phyloP scores from a whole-genome alignment of 2,113 vertebrate species.

The Zosterops hypoxanthus region DNA sequence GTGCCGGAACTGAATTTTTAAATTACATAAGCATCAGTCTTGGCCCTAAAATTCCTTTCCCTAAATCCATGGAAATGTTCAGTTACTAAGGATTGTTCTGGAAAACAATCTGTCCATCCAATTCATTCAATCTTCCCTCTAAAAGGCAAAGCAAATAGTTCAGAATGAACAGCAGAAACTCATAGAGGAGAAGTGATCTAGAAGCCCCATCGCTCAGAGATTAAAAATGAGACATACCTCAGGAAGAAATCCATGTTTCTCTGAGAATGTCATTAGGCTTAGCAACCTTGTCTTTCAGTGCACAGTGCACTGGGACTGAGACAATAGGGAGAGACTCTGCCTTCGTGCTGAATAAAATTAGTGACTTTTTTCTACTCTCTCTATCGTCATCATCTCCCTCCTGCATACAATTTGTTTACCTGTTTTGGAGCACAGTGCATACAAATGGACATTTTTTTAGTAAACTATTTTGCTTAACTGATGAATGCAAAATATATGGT shows the following conservation, averaged over 20 bases:
- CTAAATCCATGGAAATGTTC: background rate
- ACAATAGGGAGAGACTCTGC: background rate
- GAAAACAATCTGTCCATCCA: background rate
- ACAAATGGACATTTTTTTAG: background rate
- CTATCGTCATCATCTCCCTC: background rate
- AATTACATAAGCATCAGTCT: background rate
- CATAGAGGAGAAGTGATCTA: background rate
- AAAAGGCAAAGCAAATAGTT: background rate
- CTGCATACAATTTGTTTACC: background rate
- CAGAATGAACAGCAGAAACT: background rate
- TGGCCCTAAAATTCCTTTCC: background rate
- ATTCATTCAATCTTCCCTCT: background rate
- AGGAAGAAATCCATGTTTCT: background rate
- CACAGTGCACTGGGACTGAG: background rate
- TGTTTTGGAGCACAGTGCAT: background rate
- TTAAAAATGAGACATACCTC: rapidly evolving
- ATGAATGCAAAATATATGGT: background rate
- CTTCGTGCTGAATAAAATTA: background rate
- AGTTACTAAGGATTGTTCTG: background rate
- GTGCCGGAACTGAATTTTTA: background rate
- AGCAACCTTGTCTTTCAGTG: background rate
- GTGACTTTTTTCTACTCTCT: background rate
- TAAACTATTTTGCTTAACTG: background rate
- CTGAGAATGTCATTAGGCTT: background rate
- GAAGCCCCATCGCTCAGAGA: background rate